These are phyloP conservation scores for Hyperoplus immaculatus DNA, from an alignment of 2,797 vertebrate genomes.

Conservation along the genomic window DNA sequence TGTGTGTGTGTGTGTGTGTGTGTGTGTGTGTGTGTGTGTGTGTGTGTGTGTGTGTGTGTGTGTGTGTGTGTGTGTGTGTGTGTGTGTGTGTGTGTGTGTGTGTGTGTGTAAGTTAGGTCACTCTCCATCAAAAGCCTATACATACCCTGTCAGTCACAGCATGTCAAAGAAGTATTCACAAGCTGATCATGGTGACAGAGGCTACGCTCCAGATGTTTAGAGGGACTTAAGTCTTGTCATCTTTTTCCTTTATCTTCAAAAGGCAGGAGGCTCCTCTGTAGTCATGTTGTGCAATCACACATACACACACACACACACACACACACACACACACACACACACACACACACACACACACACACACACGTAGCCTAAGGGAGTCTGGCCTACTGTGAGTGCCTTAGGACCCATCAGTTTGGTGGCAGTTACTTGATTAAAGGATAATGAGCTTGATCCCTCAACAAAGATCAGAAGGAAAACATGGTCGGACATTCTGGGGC, in stretches of 20 bases:
- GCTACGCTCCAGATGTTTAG: constrained; percentile 50
- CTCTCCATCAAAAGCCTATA: constrained; percentile 17
- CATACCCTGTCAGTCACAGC: constrained; percentile 38
- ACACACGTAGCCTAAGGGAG: constrained; percentile 31
- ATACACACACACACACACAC: too few species aligned
- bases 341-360: too few species aligned
- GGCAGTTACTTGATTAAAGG: constrained; percentile 41
- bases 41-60: too few species aligned
- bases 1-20: too few species aligned
- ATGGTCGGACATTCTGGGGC: constrained; percentile 15
- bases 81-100: too few species aligned
- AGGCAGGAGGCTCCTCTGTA: constrained; percentile 41
- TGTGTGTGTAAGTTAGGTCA: too few species aligned
- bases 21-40: too few species aligned
- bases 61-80: too few species aligned
- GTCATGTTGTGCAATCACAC: constrained; percentile 37
- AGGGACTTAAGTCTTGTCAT: constrained; percentile 44
- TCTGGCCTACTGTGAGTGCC: constrained; percentile 9
- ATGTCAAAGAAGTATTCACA: constrained; percentile 38
- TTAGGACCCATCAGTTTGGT: constrained; percentile 27
- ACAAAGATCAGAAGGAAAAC: constrained; percentile 35
- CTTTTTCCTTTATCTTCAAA: constrained; percentile 51
- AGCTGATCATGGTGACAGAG: constrained; percentile 39
- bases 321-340: too few species aligned
- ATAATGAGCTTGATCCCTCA: constrained; percentile 47